Evolutionary conservation across 1,140 invertebrate species (phyloP), one percentile per base, ranked within the genome.

Genomic region (Pogonognathellus flavescens): DNA sequence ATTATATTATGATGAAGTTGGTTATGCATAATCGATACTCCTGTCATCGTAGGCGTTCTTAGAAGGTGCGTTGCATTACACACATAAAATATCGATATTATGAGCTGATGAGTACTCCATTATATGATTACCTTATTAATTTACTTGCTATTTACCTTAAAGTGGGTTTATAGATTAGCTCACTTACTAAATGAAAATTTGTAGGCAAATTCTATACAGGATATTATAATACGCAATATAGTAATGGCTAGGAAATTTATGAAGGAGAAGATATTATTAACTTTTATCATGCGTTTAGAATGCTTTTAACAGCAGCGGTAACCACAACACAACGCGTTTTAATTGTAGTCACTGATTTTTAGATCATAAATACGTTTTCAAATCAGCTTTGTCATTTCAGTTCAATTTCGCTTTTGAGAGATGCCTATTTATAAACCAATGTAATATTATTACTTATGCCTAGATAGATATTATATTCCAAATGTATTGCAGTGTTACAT

Each of bases 341-440:
- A 60, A 60, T 60, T 41, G 31, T 41, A 60, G 59, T 60, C 59
- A 60, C 14, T 59, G 20, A 20, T 18, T 60, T 18, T 16, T 18
- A 9, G 16, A 18, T 18, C n/a, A 18, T 60, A 16, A 18, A 5
- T 16, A 18, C 31, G 31, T 41, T 41, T 41, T 41, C 8, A 60
- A 60, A 60, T 22, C 59, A 60, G n/a, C 57, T 59, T 60, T 60
- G 59, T 60, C 18, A n/a, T 18, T 60, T 60, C 8, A 22, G n/a
- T 18, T 60, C 31, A 41, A 41, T 41, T 41, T 41, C 31, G 31
- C 31, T 41, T 41, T 41, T 41, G 31, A 41, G 31, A 41, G 31
- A 41, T 41, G 31, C 31, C 31, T 41, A 41, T 41, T 41, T 41
- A 41, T 41, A 6, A 41, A 41, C 31, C 31, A 41, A 3, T 41